These are phyloP conservation scores for Trichoplusia ni DNA, from an alignment of 1,140 invertebrate species.

Conservation along the genomic window DNA sequence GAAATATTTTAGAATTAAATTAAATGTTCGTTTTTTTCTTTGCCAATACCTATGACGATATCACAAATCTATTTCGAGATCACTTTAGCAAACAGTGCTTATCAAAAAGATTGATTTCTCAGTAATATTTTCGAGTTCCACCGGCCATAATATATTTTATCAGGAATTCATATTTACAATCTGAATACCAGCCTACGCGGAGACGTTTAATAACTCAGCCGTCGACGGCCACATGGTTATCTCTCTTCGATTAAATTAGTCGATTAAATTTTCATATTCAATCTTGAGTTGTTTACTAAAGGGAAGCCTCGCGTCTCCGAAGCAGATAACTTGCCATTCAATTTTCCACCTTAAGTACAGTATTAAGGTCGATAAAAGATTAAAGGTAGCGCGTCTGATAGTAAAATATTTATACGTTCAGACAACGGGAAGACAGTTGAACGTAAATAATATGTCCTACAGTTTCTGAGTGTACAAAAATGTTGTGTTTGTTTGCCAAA, in stretches of 20 bases:
- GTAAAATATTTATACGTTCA: slow-evolving; percentile 54
- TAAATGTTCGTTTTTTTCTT: slow-evolving; percentile 14
- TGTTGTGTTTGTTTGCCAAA: too few species aligned
- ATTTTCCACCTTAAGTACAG: slow-evolving; percentile 35
- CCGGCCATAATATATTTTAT: neutral
- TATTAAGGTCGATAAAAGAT: slow-evolving; percentile 29
- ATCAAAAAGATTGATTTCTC: too few species aligned
- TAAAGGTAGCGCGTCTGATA: neutral
- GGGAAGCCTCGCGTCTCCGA: slow-evolving; percentile 53
- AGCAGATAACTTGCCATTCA: slow-evolving; percentile 7
- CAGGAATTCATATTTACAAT: slow-evolving; percentile 41
- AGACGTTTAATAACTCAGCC: slow-evolving; percentile 48
- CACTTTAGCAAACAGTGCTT: too few species aligned
- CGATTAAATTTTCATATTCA: slow-evolving; percentile 87
- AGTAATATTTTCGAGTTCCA: neutral
- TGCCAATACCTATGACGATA: too few species aligned
- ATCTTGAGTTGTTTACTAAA: slow-evolving; percentile 83
- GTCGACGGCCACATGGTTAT: slow-evolving; percentile 33
- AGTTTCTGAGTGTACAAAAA: slow-evolving; percentile 20
- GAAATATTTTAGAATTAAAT: slow-evolving; percentile 38
- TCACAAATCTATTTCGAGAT: too few species aligned
- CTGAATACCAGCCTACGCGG: slow-evolving; percentile 15
- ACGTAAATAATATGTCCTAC: slow-evolving; percentile 41
- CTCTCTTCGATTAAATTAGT: slow-evolving; percentile 82
- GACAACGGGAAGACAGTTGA: slow-evolving; percentile 47